These are phyloP conservation scores for Caradrina kadenii DNA, from an alignment of 2,888 invertebrate species.

Conservation along the genomic window DNA sequence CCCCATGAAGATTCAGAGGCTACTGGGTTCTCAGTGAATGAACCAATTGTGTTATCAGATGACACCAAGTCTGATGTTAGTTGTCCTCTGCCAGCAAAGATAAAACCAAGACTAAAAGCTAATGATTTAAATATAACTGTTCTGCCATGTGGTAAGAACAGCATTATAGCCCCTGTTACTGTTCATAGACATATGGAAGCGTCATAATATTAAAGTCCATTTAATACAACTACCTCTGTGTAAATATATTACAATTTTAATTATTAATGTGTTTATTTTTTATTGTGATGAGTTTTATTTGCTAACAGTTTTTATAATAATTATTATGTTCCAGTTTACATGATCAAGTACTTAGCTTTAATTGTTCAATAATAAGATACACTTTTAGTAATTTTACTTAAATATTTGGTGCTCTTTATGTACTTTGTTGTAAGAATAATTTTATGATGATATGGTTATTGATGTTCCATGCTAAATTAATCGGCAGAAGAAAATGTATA, in stretches of 20 bases:
- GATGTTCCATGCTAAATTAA: constrained; percentile 53
- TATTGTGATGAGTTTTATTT: constrained; percentile 61
- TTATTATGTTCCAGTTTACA: constrained; percentile 36
- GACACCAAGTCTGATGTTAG: constrained; percentile 90
- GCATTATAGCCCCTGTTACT: constrained; percentile 96
- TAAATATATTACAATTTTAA: constrained; percentile 59
- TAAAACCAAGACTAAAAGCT: constrained; percentile 83
- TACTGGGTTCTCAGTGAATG: constrained; percentile 93
- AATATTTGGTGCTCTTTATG: constrained; percentile 65
- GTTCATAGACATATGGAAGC: constrained; percentile 97
- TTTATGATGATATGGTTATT: constrained; percentile 39
- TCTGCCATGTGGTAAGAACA: constrained; percentile 89
- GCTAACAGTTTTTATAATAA: constrained; percentile 51
- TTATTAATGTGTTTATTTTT: constrained; percentile 57
- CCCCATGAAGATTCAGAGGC: constrained; percentile 97
- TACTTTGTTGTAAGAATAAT: constrained; percentile 52
- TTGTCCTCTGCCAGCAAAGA: constrained; percentile 90
- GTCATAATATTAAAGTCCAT: constrained; percentile 82
- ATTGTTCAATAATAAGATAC: constrained; percentile 48
- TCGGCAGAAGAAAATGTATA: constrained; percentile 34
- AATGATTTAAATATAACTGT: constrained; percentile 86
- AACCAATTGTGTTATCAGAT: constrained; percentile 90
- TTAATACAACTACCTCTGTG: constrained; percentile 78
- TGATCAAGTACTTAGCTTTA: constrained; percentile 58
- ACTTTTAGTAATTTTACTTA: constrained; percentile 55